These are phyloP conservation scores for Paraescarpia echinospica DNA, from an alignment of 1,140 invertebrate species.

Conservation along the genomic window DNA sequence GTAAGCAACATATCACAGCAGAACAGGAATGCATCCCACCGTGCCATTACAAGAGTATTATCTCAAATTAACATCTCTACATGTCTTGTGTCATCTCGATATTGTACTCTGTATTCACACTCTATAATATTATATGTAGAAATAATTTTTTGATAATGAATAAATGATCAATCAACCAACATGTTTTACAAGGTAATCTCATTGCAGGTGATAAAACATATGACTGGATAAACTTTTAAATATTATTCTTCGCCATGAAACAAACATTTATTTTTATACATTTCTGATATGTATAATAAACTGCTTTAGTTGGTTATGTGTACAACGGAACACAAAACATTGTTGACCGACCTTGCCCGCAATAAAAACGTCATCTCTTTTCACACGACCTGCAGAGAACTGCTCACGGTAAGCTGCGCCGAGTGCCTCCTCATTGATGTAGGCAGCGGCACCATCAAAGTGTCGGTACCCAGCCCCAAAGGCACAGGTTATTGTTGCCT, in stretches of 20 bases:
- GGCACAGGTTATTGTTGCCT: not conserved
- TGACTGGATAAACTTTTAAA: too few species aligned
- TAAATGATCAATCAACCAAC: too few species aligned
- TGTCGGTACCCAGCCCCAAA: not conserved
- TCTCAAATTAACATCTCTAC: not conserved
- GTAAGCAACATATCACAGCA: too few species aligned
- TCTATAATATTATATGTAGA: too few species aligned
- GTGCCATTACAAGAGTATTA: not conserved
- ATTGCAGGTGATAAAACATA: too few species aligned
- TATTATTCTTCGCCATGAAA: too few species aligned
- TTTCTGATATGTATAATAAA: too few species aligned
- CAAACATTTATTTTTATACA: too few species aligned
- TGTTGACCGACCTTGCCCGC: not conserved
- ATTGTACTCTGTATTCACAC: not conserved
- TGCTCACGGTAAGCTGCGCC: not conserved
- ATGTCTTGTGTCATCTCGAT: not conserved
- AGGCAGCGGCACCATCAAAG: not conserved
- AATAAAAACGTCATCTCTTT: not conserved
- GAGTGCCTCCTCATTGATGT: not conserved
- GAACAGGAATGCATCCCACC: not conserved
- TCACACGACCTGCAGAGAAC: not conserved
- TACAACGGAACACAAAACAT: not conserved
- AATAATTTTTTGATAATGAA: too few species aligned
- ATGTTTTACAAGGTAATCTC: too few species aligned
- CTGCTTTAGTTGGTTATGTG: not conserved